Conservation (phyloP, 1,140 invertebrate genomes). For the Drosophila erecta region DNA sequence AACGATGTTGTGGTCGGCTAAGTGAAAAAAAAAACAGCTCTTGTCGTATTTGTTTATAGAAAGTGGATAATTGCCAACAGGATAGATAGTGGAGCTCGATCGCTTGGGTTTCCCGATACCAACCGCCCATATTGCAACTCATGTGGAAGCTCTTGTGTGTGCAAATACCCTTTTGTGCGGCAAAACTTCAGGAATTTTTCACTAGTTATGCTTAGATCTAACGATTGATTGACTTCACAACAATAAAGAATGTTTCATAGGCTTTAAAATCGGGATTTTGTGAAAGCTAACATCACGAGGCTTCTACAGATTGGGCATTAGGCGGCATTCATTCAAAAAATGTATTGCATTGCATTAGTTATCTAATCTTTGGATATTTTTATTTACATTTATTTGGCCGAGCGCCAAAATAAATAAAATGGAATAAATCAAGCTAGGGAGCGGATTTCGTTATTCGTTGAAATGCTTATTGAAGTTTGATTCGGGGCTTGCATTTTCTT, state of each 20-base stretch:
- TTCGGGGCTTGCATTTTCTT: too few species aligned
- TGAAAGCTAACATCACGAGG: not conserved
- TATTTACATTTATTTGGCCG: too few species aligned
- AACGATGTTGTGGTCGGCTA: slow-evolving; percentile 57
- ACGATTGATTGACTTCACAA: slow-evolving; percentile 22
- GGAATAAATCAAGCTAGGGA: too few species aligned
- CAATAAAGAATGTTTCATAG: slow-evolving; percentile 41
- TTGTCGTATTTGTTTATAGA: slow-evolving; percentile 48
- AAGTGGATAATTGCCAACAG: slow-evolving; percentile 11
- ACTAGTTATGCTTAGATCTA: slow-evolving; percentile 37
- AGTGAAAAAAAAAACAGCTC: slow-evolving; percentile 38
- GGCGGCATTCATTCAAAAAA: too few species aligned
- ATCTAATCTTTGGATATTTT: too few species aligned
- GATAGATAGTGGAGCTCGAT: slow-evolving; percentile 2
- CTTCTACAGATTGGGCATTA: too few species aligned
- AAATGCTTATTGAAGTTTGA: too few species aligned
- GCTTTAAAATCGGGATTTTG: slow-evolving; percentile 11
- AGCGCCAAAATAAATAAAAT: too few species aligned
- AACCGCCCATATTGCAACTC: not conserved
- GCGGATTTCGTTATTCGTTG: too few species aligned
- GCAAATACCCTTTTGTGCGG: not conserved
- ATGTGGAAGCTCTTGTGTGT: slow-evolving; percentile 7
- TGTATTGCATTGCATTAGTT: too few species aligned
- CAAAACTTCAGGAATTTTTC: slow-evolving; percentile 41
- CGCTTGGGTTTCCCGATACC: not conserved